Percentiles rank a stretch among this genome's conserved stretches.
Evolutionary conservation across 2,888 invertebrate genomes (phyloP).

Genomic region (Protonemura montana): DNA sequence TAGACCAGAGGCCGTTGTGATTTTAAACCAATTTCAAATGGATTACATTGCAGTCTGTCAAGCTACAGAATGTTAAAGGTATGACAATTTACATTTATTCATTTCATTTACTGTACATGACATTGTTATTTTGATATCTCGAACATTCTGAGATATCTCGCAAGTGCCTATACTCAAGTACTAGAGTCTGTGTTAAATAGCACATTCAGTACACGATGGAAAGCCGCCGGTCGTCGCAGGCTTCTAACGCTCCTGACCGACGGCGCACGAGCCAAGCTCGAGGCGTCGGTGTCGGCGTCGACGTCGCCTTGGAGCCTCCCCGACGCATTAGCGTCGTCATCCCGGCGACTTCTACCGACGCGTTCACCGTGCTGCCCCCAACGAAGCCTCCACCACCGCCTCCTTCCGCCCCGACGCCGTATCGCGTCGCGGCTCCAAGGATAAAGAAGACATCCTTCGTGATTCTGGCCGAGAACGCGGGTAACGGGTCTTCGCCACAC

Average conservation of each 20-base stretch:
- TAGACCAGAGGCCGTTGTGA: neutral
- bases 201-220: slow-evolving; percentile 7
- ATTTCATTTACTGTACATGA: neutral
- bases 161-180: slow-evolving; percentile 7
- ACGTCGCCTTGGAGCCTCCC: neutral
- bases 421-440: slow-evolving; percentile 51
- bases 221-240: neutral
- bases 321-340: neutral
- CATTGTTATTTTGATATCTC: neutral
- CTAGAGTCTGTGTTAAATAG: neutral
- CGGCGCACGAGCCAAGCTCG: neutral
- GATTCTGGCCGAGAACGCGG: slow-evolving; percentile 68
- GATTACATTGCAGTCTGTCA: neutral
- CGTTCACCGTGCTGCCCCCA: slow-evolving; percentile 52
- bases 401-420: slow-evolving; percentile 50
- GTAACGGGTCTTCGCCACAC: slow-evolving; percentile 58
- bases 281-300: neutral
- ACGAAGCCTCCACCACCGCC: slow-evolving; percentile 51
- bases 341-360: slow-evolving; percentile 18
- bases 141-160: neutral
- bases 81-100: neutral
- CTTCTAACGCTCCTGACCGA: neutral
- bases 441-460: slow-evolving; percentile 66
- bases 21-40: neutral
- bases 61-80: neutral